Conservation (phyloP, 2,888 invertebrate genomes). For the Agelastica alni region DNA sequence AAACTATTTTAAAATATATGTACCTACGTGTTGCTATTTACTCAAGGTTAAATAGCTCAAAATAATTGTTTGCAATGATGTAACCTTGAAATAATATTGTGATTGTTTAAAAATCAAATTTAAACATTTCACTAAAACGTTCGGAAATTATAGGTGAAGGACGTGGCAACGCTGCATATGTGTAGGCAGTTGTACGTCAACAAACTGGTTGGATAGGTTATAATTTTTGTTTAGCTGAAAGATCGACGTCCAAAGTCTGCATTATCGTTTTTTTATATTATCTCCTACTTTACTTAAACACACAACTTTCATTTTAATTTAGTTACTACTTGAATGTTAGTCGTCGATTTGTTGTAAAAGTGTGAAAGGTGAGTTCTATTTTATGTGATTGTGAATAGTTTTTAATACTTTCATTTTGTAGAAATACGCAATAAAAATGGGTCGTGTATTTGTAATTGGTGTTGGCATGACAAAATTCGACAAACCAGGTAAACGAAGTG, state of each 20-base stretch:
- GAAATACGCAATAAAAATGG: constrained; percentile 44
- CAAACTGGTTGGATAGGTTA: constrained; percentile 15
- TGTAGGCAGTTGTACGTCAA: constrained; percentile 14
- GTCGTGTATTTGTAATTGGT: constrained; percentile 84
- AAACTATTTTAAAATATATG: not conserved
- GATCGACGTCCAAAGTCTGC: constrained; percentile 18
- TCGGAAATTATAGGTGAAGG: not conserved
- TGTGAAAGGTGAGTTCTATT: constrained; percentile 1
- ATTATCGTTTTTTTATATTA: not conserved
- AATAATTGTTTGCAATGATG: no score
- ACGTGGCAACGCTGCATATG: constrained; percentile 11
- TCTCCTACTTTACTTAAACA: not conserved
- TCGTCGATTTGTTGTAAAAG: no score
- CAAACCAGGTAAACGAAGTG: constrained; percentile 82
- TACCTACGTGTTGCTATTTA: no score
- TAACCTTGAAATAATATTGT: not conserved
- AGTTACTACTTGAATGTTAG: not conserved
- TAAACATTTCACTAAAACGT: not conserved
- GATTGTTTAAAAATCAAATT: not conserved
- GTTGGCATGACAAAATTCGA: constrained; percentile 99
- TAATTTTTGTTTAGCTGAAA: not conserved
- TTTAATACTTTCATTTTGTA: constrained; percentile 6
- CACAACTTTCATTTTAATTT: constrained; percentile 1
- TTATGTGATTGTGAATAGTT: not conserved
- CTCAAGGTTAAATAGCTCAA: no score